Base-by-base conservation (phyloP, 2,797 vertebrate species). In the Tenualosa ilisha region DNA sequence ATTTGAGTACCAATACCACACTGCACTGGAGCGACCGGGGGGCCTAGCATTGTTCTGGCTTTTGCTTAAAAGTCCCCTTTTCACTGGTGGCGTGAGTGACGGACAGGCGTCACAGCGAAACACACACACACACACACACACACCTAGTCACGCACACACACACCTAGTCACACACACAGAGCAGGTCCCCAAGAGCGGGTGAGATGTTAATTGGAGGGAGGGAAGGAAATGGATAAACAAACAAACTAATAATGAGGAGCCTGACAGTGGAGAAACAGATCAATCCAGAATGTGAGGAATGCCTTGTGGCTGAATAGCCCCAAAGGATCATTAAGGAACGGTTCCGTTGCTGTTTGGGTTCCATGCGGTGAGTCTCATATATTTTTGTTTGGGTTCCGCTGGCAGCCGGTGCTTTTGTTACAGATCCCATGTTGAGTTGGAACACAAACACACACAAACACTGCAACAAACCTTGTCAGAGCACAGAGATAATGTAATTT, bases 131-230 rank as follows among this genome's bases (percentile, higher is more conserved):
- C 72, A 46, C 54, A 8, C 56, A n/a, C 56, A 61, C 56, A 75
- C 68, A 43, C 68, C 43, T 37, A 75, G 15, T 5, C 37, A 75
- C 37, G 20, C 68, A 72, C 65, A 72, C 65, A 72, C 65, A 72
- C 65, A 68, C 65, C 31, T 24, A 72, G 26, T 37, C 26, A 72
- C 65, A 40, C 68, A 75, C 68, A 75, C 68, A 75, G 83, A 84
- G 83, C 54, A 85, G 49, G 88, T 88, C 87, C 88, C 84, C 87
- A 83, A 89, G 85, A 89, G 89, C 88, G 88, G 90, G 72, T 79
- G 88, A 89, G 88, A 90, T 89, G 90, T 90, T 92, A 91, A 92
- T 91, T 90, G 89, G 90, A 91, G 89, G 89, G 90, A 92, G 89
- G 92, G 89, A 88, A 89, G 87, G 89, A 91, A 90, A 90, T 87